These are phyloP conservation scores for Junco hyemalis DNA, from an alignment of 2,113 vertebrate species.

Conservation along the genomic window DNA sequence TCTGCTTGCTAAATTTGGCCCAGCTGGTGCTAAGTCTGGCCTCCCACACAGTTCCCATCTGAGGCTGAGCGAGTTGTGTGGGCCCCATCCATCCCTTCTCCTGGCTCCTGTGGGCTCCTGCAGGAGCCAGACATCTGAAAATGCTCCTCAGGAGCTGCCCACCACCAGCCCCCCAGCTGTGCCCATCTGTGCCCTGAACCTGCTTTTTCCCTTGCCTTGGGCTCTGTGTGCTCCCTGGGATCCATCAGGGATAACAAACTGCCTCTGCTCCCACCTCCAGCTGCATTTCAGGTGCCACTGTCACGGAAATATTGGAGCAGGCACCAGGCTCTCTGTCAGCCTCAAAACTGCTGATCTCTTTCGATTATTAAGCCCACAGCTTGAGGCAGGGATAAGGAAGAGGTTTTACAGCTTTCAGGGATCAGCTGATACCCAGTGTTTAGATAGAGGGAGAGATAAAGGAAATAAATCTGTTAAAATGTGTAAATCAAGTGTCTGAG, in stretches of 20 bases:
- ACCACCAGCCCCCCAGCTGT: slow-evolving; percentile 5
- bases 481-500: not conserved
- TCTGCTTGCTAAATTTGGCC: slow-evolving; percentile 3
- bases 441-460: not conserved
- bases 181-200: not conserved
- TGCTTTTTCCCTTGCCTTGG: not conserved
- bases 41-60: not conserved
- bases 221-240: not conserved
- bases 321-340: not conserved
- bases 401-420: not conserved
- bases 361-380: not conserved
- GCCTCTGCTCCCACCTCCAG: rapidly evolving
- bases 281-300: not conserved
- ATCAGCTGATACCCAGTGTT: not conserved
- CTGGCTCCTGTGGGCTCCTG: not conserved
- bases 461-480: not conserved
- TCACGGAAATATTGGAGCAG: not conserved
- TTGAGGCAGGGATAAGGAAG: not conserved
- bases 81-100: not conserved
- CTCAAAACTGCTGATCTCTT: not conserved
- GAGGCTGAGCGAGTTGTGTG: not conserved
- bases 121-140: not conserved
- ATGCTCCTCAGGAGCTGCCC: not conserved
- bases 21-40: not conserved
- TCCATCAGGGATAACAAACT: not conserved